Evolutionary conservation across 1,140 invertebrate genomes (phyloP), one percentile per base, ranked within the genome.

Genomic region (Zaprionus tsacasi): DNA sequence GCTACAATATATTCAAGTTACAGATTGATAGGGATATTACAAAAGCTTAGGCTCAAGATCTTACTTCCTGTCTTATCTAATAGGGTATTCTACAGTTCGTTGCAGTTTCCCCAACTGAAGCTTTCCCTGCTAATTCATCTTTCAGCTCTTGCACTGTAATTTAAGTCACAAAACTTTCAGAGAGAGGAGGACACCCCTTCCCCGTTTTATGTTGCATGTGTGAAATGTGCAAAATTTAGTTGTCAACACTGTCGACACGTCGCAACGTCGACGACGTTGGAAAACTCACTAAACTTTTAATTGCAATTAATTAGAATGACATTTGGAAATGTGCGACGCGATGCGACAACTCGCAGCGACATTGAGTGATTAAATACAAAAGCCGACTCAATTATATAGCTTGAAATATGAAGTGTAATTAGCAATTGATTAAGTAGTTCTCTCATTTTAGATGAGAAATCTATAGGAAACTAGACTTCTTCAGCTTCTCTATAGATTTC

Each of bases 301-400:
- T 86, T 79, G 82, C 82, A 76, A 70, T 87, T 76, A 86, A 81
- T 73, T 70, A 55, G 61, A 81, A 78, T 76, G 82, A 86, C 82
- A 85, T 78, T 81, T 79, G 70, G 17, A 58, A 79, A 67, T 52
- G 52, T 55, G 43, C 33, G 12, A 36, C 66, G 52, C 60, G 13
- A 30, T 7, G 50, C 33, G 21, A 52, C 25, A 72, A 59, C 17
- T 21, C 21, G 21, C 21, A 21, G 30, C 55, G 54, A 66, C 61
- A 73, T 78, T 68, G 25, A 60, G 63, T n/a, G 35, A 79, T 65
- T 55, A 55, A 48, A 57, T 57, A 6, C 17, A n/a, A 33, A 33
- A 40, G 43, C 36, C 10, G n/a, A 52, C 11, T 27, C 69, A 73
- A 59, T 64, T 73, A 69, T 60, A 45, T 30, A 6, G 17, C 25